A percentile compares a stretch with the other conserved stretches of the same genome.
Conservation (phyloP, 2,113 vertebrate species). For the Microtus pennsylvanicus region DNA sequence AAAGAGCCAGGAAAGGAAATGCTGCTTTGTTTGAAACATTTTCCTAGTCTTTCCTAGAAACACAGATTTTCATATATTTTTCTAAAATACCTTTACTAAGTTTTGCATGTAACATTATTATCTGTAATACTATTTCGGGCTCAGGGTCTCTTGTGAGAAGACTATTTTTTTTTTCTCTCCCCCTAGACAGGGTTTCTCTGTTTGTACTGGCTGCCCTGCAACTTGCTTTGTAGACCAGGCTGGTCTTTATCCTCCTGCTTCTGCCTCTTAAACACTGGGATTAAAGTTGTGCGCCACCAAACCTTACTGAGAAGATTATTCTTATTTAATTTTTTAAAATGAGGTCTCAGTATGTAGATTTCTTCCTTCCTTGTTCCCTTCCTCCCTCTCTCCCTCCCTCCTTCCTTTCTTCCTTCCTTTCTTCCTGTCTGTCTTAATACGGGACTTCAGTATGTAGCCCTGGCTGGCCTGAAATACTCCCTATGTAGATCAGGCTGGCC, state of each 20-base stretch:
- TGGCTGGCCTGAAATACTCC: neutral
- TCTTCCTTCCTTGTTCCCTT: too few species aligned
- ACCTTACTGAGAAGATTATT: too few species aligned
- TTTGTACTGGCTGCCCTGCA: neutral
- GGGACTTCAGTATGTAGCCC: neutral
- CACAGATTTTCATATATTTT: constrained; percentile 12
- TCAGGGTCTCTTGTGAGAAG: constrained; percentile 23
- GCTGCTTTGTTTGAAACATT: constrained; percentile 51
- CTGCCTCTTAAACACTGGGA: neutral
- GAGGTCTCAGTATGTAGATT: neutral
- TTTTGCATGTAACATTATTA: constrained; percentile 33
- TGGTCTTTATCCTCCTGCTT: neutral
- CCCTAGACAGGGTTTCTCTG: neutral
- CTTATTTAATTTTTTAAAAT: neutral
- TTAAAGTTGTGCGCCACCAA: neutral
- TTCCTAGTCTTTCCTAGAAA: neutral
- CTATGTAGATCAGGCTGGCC: neutral
- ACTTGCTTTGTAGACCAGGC: neutral
- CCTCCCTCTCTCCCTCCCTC: too few species aligned
- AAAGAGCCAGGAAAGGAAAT: constrained; percentile 49
- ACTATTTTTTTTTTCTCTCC: neutral
- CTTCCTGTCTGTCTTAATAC: neutral
- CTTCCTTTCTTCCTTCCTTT: too few species aligned
- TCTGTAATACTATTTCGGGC: constrained; percentile 48
- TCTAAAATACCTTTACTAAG: neutral